These are phyloP conservation scores for Trissoscelio sp. DNA, from an alignment of 2,888 invertebrate genomes.

Conservation along the genomic window DNA sequence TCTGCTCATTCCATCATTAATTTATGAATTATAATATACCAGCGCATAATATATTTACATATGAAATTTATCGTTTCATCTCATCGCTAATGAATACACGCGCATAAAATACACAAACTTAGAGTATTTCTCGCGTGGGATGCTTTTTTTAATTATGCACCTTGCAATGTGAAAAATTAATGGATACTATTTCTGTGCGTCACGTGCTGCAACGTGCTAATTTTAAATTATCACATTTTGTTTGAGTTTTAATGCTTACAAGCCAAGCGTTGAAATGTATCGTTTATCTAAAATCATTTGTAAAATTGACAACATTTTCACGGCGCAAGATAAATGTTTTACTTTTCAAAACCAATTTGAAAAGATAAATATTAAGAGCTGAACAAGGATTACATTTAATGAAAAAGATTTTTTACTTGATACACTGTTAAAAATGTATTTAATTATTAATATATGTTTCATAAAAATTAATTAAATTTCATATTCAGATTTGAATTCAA, in stretches of 20 bases:
- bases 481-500: no score
- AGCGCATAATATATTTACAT: conserved; percentile 1
- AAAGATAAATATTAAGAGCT: no score
- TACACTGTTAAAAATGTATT: no score
- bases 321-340: no score
- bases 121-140: not conserved
- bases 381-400: no score
- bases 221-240: conserved; percentile 14
- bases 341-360: not conserved
- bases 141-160: conserved; percentile 10
- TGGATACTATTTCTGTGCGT: conserved; percentile 2
- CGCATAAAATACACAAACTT: not conserved
- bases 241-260: not conserved
- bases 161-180: conserved; percentile 14
- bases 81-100: not conserved
- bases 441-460: no score
- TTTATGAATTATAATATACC: not conserved
- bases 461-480: no score
- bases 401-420: no score
- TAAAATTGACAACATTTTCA: no score
- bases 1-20: not conserved
- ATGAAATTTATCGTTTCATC: not conserved
- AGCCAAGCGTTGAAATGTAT: not conserved
- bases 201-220: conserved; percentile 18
- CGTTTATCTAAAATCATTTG: not conserved